phyloP scores from a whole-genome alignment of 2,113 vertebrate genomes.

The Mus pahari region DNA sequence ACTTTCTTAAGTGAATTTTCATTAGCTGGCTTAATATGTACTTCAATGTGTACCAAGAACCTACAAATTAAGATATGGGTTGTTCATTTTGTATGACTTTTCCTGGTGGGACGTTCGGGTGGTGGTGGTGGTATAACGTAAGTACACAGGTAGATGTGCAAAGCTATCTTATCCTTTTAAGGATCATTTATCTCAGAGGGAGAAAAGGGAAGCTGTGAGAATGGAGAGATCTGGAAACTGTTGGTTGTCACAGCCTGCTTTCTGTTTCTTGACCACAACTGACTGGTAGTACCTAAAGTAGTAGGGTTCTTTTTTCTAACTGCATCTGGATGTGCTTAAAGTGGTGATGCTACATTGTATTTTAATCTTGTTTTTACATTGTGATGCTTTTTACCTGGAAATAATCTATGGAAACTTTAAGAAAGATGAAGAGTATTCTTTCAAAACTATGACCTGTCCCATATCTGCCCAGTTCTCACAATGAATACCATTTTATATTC shows the following conservation, averaged over 20 bases:
- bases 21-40: neutral
- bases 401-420: neutral
- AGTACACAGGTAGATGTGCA: neutral
- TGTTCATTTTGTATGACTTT: neutral
- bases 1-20: neutral
- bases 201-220: neutral
- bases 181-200: neutral
- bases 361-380: neutral
- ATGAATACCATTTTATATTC: neutral
- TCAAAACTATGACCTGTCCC: neutral
- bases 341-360: neutral
- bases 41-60: neutral
- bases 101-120: neutral
- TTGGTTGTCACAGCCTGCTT: neutral
- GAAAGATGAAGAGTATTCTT: neutral
- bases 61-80: neutral
- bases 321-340: neutral
- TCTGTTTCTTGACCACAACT: neutral
- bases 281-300: neutral
- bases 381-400: neutral
- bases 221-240: neutral
- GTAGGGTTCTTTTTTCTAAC: neutral
- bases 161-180: neutral
- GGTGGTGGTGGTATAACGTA: too few relatives aligned
- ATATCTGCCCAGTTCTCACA: neutral